Evolutionary conservation across 2,797 vertebrate species (phyloP).

Genomic region (Poecilia wingei): DNA sequence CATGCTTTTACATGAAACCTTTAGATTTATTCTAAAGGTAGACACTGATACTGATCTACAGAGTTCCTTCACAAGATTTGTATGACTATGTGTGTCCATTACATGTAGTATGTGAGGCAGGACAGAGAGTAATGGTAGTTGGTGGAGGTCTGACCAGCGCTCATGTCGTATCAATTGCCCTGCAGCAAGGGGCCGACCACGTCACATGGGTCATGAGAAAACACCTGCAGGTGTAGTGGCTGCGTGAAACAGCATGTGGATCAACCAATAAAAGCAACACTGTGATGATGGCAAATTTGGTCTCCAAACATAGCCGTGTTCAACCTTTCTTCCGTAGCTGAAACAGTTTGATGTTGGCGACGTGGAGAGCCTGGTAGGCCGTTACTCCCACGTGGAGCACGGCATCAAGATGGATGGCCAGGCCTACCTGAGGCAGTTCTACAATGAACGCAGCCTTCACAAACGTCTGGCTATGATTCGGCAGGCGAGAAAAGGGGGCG

Average conservation of each 20-base stretch:
- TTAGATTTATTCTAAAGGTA: slow-evolving; percentile 6
- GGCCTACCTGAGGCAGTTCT: slow-evolving; percentile 82
- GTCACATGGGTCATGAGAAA: slow-evolving; percentile 86
- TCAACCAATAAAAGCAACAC: slow-evolving; percentile 17
- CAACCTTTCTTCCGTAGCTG: slow-evolving; percentile 59
- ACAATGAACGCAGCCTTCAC: slow-evolving; percentile 80
- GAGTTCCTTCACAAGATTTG: slow-evolving; percentile 4
- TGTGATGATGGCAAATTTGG: not conserved
- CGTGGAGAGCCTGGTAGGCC: slow-evolving; percentile 82
- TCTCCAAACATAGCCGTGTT: not conserved
- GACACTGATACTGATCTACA: not conserved
- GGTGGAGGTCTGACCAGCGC: slow-evolving; percentile 84
- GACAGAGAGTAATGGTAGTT: slow-evolving; percentile 81
- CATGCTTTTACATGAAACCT: slow-evolving; percentile 26
- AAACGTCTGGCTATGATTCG: slow-evolving; percentile 81
- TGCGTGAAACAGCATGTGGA: slow-evolving; percentile 39
- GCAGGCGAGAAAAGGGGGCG: slow-evolving; percentile 83
- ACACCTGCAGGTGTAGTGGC: slow-evolving; percentile 79
- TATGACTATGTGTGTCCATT: slow-evolving; percentile 46
- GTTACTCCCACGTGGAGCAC: slow-evolving; percentile 83
- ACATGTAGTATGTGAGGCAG: slow-evolving; percentile 69
- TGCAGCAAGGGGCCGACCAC: slow-evolving; percentile 81
- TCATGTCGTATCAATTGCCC: slow-evolving; percentile 79
- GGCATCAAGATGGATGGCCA: slow-evolving; percentile 84
- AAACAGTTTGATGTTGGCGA: slow-evolving; percentile 85